Percentiles rank a stretch among this genome's conserved stretches.
Conservation (phyloP, 2,113 vertebrate species). For the Microcebus lehilahytsara region DNA sequence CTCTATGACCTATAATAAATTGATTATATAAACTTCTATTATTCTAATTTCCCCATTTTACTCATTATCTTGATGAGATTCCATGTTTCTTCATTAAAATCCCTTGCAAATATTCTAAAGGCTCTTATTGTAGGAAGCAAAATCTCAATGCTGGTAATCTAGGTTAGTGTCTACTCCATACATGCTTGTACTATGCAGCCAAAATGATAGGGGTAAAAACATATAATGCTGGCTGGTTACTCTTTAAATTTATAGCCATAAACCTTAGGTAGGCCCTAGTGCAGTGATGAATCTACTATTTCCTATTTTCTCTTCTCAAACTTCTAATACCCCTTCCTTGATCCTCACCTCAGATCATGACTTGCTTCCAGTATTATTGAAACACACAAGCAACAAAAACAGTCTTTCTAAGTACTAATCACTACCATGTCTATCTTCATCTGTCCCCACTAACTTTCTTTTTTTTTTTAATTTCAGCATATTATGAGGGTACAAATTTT, state of each 20-base stretch:
- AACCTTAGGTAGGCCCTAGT: not conserved
- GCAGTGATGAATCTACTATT: not conserved
- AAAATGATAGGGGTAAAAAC: not conserved
- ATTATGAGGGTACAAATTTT: no score
- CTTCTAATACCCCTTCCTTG: not conserved
- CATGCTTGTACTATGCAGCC: not conserved
- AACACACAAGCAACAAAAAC: not conserved
- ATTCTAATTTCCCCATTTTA: not conserved
- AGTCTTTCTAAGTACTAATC: not conserved
- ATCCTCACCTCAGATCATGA: not conserved
- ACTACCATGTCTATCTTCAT: accelerated
- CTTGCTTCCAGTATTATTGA: not conserved
- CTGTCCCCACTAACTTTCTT: not conserved
- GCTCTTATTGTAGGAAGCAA: not conserved
- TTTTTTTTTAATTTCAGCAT: not conserved
- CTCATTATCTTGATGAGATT: not conserved
- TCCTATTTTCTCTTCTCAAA: not conserved
- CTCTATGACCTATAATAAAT: not conserved
- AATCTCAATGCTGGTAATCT: not conserved
- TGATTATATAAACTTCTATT: not conserved
- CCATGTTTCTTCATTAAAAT: not conserved
- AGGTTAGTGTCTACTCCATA: not conserved
- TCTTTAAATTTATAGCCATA: not conserved
- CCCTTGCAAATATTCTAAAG: not conserved
- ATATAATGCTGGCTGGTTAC: no score